Base-by-base conservation (phyloP, 2,113 vertebrate genomes). In the Paraplagusia blochii region DNA sequence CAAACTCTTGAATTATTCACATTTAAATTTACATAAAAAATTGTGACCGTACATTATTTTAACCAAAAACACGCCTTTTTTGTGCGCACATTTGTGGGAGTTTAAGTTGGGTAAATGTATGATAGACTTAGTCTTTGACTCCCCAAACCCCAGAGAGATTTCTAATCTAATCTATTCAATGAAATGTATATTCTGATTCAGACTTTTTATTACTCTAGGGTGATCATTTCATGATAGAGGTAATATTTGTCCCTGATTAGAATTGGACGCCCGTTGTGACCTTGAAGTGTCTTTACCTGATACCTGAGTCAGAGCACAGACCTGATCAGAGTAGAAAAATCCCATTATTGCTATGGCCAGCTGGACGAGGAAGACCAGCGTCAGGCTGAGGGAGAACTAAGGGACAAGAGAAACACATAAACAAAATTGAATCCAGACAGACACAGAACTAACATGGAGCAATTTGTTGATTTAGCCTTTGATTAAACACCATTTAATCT, bases 271-370 rank as follows among this genome's bases (percentile, higher is more conserved):
- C 9, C 40, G 72, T 10, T 59, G 19, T 38, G 56, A 50, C 61
- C 63, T 67, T 8, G 6, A 9, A 16, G 15, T n/a, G 14, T 35
- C 47, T 48, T 53, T 34, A 0, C 36, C 15, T 61, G 39, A 44
- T 35, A 29, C 45, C 15, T 17, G 29, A 29, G 42, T 36, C 3
- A 17, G 16, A 5, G n/a, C 39, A 53, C 22, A 49, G 19, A 22
- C 90, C 90, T 91, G 90, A 33, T 90, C 82, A 0, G 90, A 90
- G 71, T 90, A 89, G 64, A 91, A 87, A 75, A 92, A 91, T 19
- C 88, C 87, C 72, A 92, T 67, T 12, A 91, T 63, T 12, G 88
- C 88, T 18, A 90, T 88, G 43, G 69, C 82, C 71, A 91, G 66
- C 65, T 90, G 91, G 29, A 62, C 87, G 35, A 91, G 80, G 80